A percentile compares a stretch with the other conserved stretches of the same genome.
phyloP scores from a whole-genome alignment of 1,140 invertebrate species.

The Aricia agestis region DNA sequence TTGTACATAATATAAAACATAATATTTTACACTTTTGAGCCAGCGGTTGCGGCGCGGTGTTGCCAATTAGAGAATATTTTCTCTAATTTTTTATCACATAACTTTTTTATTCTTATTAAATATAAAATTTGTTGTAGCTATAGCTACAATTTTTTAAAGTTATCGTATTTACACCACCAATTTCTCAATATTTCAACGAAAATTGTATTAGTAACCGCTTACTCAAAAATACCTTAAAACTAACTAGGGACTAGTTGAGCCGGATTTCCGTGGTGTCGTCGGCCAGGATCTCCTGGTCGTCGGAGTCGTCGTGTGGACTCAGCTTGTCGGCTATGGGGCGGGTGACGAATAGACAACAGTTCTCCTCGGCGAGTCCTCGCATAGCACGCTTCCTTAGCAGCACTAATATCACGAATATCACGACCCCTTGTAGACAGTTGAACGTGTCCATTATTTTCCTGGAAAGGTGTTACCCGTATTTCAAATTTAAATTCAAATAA shows the following conservation, averaged over 20 bases:
- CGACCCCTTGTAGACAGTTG: conserved; percentile 80
- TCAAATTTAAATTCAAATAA: too few species aligned
- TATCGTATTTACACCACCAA: neutral
- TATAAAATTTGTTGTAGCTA: too few species aligned
- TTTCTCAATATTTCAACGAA: neutral
- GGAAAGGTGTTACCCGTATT: conserved; percentile 26
- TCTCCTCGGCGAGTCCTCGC: conserved; percentile 66
- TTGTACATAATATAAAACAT: too few species aligned
- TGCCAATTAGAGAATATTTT: too few species aligned
- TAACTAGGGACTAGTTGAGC: conserved; percentile 36
- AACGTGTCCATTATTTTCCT: conserved; percentile 80
- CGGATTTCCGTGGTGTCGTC: conserved; percentile 66
- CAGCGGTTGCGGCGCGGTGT: too few species aligned
- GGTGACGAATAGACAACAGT: conserved; percentile 55
- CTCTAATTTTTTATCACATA: too few species aligned
- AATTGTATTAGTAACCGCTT: neutral
- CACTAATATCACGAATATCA: conserved; percentile 81
- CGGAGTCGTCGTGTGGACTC: conserved; percentile 76
- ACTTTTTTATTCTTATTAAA: too few species aligned
- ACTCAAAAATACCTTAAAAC: neutral
- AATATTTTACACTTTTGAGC: too few species aligned
- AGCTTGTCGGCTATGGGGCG: conserved; percentile 70
- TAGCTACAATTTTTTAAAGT: neutral
- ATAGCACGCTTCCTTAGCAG: conserved; percentile 78
- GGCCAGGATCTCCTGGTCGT: conserved; percentile 58